Evolutionary conservation across 2,797 vertebrate species (phyloP), one percentile per base, ranked within the genome.

Genomic region (Synanceia verrucosa): DNA sequence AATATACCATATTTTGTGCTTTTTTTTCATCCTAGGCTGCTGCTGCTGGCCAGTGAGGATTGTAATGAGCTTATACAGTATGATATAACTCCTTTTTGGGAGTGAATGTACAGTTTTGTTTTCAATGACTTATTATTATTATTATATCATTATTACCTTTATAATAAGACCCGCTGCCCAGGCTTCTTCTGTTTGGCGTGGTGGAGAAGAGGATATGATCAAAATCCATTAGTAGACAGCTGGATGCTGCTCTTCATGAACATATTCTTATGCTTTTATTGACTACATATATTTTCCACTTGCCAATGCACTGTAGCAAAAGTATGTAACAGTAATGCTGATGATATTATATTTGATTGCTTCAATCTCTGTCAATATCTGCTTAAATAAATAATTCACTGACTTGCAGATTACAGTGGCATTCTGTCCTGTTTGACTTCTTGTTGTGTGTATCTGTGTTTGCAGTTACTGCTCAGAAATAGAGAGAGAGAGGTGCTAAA

Each of bases 381-480:
- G 36, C 28, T 53, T 44, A 5, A 79, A 81, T 76, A 84, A 86
- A 86, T 31, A 13, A 51, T 12, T 36, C 6, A 3, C 2, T 47
- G 7, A 51, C 43, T 19, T 6, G 3, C 9, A 26, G 16, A 28
- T 52, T 4, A 23, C 5, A 6, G 6, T 14, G 23, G 10, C 18
- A 7, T 23, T 33, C 23, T 65, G 13, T 26, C 3, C 47, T 51
- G 1, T 37, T 48, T 33, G 12, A 8, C 19, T 48, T 14, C 21
- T 5, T 26, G 14, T 39, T 48, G 4, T 14, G 21, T 33, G 0
- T 58, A 31, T 60, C 16, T 56, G 36, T 43, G 26, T 48, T 33
- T 24, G 31, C 33, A 82, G 87, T 94, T 53, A 89, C 91, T 73
- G 92, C 93, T 46, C 86, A 93, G 9, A 79, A 89, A 43, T 91